Evolutionary conservation across 2,888 invertebrate species (phyloP).

Genomic region (Euplagia quadripunctaria): DNA sequence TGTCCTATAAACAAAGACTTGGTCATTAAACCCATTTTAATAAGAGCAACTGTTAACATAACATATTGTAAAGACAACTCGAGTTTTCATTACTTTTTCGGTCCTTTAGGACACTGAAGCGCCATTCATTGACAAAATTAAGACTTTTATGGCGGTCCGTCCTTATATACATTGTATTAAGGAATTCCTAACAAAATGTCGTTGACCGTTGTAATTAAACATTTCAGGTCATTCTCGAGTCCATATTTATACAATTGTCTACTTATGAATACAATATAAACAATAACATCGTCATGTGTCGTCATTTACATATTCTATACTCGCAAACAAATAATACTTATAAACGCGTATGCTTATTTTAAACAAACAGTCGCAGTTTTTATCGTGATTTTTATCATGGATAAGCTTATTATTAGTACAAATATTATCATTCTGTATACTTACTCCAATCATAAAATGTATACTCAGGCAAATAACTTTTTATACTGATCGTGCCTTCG

Average conservation of each 20-base stretch:
- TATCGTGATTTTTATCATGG: slow-evolving; percentile 2
- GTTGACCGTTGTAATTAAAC: not conserved
- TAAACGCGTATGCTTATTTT: not conserved
- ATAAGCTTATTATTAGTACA: slow-evolving; percentile 4
- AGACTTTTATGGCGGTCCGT: too few species aligned
- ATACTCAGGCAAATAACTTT: not conserved
- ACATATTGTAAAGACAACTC: not conserved
- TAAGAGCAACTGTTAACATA: too few species aligned
- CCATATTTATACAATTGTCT: not conserved
- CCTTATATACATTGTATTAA: too few species aligned
- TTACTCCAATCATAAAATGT: slow-evolving; percentile 2
- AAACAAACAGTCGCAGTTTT: not conserved
- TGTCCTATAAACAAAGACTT: not conserved
- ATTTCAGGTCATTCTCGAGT: not conserved
- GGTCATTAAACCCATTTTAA: not conserved
- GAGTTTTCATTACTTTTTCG: not conserved
- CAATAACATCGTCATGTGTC: not conserved
- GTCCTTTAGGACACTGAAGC: too few species aligned
- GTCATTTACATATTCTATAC: not conserved
- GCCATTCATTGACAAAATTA: too few species aligned
- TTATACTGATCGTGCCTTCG: not conserved
- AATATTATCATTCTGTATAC: not conserved
- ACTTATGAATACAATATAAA: not conserved
- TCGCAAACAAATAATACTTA: not conserved
- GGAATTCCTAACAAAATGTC: not conserved